Conservation (phyloP, 92 coral and sea anemone genomes). For the Phenganax marumi region DNA sequence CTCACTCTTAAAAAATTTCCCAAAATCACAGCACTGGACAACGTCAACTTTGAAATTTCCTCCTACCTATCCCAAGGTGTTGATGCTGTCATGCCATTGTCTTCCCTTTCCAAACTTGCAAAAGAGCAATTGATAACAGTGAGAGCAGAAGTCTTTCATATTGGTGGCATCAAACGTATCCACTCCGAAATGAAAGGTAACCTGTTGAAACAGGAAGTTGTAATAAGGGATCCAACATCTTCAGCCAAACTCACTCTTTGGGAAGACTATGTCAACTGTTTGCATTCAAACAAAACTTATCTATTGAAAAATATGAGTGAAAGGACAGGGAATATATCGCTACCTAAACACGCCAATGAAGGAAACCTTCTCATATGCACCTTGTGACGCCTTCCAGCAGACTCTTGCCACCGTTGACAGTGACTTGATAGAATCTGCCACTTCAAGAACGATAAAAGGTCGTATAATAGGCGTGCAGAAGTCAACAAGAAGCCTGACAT, state of each 20-base stretch:
- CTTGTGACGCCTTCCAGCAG: constrained; percentile 37
- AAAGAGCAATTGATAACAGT: constrained; percentile 27
- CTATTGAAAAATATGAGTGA: constrained; percentile 19
- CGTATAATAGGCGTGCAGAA: constrained; percentile 30
- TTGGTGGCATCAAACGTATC: constrained; percentile 27
- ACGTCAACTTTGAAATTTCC: constrained; percentile 3
- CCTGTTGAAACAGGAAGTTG: constrained; percentile 34
- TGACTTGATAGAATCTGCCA: constrained; percentile 35
- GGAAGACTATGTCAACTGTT: constrained; percentile 25
- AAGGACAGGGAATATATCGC: constrained; percentile 29
- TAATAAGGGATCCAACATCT: constrained; percentile 23
- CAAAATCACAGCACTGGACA: not conserved
- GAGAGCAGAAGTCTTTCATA: constrained; percentile 44
- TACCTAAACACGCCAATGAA: constrained; percentile 40
- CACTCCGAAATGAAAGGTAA: constrained; percentile 23
- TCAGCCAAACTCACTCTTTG: constrained; percentile 42
- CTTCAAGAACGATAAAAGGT: constrained; percentile 29
- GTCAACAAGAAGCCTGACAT: constrained; percentile 22
- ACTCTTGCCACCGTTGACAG: constrained; percentile 39
- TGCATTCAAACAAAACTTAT: constrained; percentile 25
- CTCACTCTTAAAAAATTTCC: not conserved
- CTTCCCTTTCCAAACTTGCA: constrained; percentile 24
- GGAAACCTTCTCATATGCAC: constrained; percentile 33
- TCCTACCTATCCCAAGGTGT: not conserved
- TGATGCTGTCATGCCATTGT: constrained; percentile 9